These are phyloP conservation scores for Plodia interpunctella DNA, from an alignment of 1,140 invertebrate species.

Conservation along the genomic window DNA sequence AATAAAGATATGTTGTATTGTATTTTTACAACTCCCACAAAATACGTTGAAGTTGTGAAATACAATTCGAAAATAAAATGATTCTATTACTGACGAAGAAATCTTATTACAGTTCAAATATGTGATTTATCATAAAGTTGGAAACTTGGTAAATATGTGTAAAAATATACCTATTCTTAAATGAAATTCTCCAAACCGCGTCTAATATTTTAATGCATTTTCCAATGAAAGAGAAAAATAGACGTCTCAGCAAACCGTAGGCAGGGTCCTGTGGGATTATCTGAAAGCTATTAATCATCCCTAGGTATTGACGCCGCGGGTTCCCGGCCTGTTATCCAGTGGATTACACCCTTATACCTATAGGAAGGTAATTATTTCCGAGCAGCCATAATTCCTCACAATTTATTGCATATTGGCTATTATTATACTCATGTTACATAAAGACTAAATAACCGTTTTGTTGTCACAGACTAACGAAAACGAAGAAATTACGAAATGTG, in stretches of 20 bases:
- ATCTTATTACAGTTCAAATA: too few relatives aligned
- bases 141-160: too few relatives aligned
- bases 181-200: neutral
- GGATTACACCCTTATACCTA: constrained; percentile 39
- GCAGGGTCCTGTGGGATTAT: constrained; percentile 44
- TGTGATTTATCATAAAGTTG: too few relatives aligned
- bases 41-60: too few relatives aligned
- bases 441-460: too few relatives aligned
- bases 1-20: too few relatives aligned
- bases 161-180: neutral
- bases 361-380: neutral
- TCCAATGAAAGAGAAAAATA: constrained; percentile 1
- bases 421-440: neutral
- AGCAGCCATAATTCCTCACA: neutral
- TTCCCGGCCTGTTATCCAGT: constrained; percentile 36
- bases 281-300: constrained; percentile 56
- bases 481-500: too few relatives aligned
- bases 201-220: neutral
- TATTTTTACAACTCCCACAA: neutral
- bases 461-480: too few relatives aligned
- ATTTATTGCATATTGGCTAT: too few relatives aligned
- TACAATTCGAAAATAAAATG: too few relatives aligned
- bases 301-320: constrained; percentile 43
- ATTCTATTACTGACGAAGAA: too few relatives aligned
- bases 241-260: constrained; percentile 20